Percentiles rank a stretch among this genome's conserved stretches.
Evolutionary conservation across 2,113 vertebrate genomes (phyloP).

Genomic region (Noturus placidus): DNA sequence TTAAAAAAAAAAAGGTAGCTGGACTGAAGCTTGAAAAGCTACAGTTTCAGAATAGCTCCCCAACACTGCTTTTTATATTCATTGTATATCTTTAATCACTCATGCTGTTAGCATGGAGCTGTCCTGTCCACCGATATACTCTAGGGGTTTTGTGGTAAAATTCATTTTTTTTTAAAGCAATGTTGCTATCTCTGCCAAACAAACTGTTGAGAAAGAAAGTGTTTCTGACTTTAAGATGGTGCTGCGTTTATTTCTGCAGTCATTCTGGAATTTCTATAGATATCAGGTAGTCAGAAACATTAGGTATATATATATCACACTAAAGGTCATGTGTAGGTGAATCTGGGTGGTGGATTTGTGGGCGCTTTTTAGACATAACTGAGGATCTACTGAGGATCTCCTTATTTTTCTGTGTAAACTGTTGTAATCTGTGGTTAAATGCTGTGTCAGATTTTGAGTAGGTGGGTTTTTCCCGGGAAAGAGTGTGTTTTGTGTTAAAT

Average conservation of each 20-base stretch:
- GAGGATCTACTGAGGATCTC: neutral
- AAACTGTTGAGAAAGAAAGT: neutral
- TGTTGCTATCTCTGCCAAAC: neutral
- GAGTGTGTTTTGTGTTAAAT: constrained; percentile 20
- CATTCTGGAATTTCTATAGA: neutral
- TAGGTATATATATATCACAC: no score
- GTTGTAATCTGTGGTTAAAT: neutral
- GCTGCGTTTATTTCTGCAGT: neutral
- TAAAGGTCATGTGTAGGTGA: neutral
- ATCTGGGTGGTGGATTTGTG: neutral
- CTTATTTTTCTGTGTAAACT: neutral
- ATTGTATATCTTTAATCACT: neutral
- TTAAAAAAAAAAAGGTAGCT: no score
- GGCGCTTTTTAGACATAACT: neutral
- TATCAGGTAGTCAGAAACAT: neutral
- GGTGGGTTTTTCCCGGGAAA: constrained; percentile 24
- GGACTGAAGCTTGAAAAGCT: no score
- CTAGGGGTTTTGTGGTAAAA: neutral
- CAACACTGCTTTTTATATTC: no score
- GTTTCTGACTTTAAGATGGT: neutral
- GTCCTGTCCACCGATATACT: neutral
- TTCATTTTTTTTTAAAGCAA: neutral
- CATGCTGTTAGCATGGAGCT: neutral
- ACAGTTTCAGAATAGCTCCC: no score
- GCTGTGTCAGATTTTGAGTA: neutral